Evolutionary conservation across 2,888 invertebrate genomes (phyloP).

Genomic region (Thysanoteuthis rhombus): DNA sequence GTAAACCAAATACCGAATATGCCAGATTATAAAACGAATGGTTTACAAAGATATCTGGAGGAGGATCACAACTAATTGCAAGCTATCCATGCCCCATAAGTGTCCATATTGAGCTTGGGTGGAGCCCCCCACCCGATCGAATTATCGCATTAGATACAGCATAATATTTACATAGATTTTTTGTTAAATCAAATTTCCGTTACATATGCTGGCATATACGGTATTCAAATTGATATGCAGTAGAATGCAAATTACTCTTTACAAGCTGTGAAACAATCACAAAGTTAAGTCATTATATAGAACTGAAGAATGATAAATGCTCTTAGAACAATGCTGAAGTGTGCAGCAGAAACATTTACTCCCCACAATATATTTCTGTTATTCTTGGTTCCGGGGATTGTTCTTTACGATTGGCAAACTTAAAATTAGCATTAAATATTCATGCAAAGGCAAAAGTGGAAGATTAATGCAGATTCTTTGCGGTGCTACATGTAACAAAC

Average conservation of each 20-base stretch:
- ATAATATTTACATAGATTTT: no score
- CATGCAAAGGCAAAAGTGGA: constrained; percentile 1
- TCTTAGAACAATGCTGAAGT: background rate
- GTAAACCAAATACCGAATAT: background rate
- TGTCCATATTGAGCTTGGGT: no score
- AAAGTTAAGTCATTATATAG: background rate
- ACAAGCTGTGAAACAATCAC: background rate
- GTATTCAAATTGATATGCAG: background rate
- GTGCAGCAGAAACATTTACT: background rate
- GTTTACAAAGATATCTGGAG: no score
- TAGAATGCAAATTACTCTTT: background rate
- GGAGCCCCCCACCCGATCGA: no score
- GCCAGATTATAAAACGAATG: no score
- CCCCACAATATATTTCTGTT: background rate
- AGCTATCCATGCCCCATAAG: no score
- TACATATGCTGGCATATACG: no score
- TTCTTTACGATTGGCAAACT: background rate
- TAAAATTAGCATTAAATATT: background rate
- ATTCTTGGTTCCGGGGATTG: background rate
- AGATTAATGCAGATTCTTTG: background rate
- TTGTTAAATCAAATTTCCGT: no score
- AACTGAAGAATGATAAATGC: background rate
- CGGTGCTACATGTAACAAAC: background rate
- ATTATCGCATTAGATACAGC: no score
- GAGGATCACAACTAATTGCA: no score